phyloP scores from a whole-genome alignment of 2,797 vertebrate genomes.

The Amblyopsis hoosieri region DNA sequence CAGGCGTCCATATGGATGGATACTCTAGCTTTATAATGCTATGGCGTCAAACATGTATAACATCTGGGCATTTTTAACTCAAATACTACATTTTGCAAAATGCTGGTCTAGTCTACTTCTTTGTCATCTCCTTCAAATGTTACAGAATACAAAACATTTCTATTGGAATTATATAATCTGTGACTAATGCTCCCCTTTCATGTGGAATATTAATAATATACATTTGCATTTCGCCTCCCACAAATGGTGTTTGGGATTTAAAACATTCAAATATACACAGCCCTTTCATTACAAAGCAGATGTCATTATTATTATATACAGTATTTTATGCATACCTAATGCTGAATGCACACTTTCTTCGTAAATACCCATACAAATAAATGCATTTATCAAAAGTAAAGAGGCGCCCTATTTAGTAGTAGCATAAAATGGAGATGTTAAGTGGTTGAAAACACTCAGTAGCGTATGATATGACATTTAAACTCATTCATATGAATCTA shows the following conservation, averaged over 20 bases:
- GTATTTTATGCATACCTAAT: constrained; percentile 66
- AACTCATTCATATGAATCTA: constrained; percentile 36
- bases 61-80: constrained; percentile 20
- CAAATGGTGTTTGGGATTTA: constrained; percentile 71
- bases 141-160: constrained; percentile 66
- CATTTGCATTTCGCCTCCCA: constrained; percentile 69
- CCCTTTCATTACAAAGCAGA: constrained; percentile 67
- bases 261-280: constrained; percentile 63
- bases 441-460: constrained; percentile 33
- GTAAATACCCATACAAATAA: constrained; percentile 66
- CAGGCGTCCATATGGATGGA: too few species aligned
- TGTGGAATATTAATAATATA: constrained; percentile 71
- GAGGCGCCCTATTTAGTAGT: constrained; percentile 40
- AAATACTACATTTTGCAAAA: constrained; percentile 27
- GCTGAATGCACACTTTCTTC: constrained; percentile 50
- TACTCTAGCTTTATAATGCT: too few species aligned
- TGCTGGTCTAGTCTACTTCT: constrained; percentile 38
- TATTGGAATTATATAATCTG: constrained; percentile 70
- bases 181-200: constrained; percentile 71
- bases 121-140: constrained; percentile 54
- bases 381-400: constrained; percentile 60
- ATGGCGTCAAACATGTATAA: neutral
- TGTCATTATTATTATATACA: constrained; percentile 56
- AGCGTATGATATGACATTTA: constrained; percentile 45
- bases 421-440: constrained; percentile 53